phyloP scores from a whole-genome alignment of 2,797 vertebrate species.

The Peromyscus melanophrys region DNA sequence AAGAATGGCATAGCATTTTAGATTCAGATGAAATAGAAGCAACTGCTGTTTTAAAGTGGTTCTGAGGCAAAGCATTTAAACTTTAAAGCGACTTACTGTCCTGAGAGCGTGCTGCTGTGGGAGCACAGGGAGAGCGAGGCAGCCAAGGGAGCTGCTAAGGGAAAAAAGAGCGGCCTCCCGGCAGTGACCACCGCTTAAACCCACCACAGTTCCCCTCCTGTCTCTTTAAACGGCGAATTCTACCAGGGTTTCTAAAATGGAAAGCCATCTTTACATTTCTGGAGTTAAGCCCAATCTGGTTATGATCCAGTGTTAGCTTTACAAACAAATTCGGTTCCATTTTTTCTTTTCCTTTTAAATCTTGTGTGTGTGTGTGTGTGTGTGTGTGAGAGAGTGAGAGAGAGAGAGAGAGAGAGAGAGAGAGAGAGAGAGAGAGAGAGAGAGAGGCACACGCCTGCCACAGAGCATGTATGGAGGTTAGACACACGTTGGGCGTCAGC shows the following conservation, averaged over 20 bases:
- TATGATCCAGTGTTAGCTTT: not conserved
- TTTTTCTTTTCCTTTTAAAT: not conserved
- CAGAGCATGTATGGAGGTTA: not conserved
- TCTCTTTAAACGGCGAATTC: not conserved
- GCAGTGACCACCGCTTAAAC: not conserved
- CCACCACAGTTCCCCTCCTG: not conserved
- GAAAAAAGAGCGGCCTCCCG: not conserved
- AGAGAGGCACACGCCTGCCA: not conserved
- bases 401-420: too few relatives aligned
- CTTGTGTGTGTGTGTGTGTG: not conserved
- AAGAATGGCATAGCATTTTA: not conserved
- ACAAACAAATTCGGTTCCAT: not conserved
- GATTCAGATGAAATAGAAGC: not conserved
- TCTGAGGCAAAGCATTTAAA: not conserved
- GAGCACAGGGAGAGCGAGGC: not conserved
- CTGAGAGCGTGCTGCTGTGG: not conserved
- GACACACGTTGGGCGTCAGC: not conserved
- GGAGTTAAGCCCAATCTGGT: not conserved
- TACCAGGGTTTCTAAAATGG: not conserved
- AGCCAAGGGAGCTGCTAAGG: not conserved
- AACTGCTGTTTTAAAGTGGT: not conserved
- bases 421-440: too few relatives aligned
- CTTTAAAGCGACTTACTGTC: not conserved
- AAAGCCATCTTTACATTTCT: slow-evolving; percentile 17
- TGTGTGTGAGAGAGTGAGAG: too few relatives aligned